Evolutionary conservation across 2,888 invertebrate species (phyloP), one percentile per base, ranked within the genome.

Genomic region (Chorisops tibialis): DNA sequence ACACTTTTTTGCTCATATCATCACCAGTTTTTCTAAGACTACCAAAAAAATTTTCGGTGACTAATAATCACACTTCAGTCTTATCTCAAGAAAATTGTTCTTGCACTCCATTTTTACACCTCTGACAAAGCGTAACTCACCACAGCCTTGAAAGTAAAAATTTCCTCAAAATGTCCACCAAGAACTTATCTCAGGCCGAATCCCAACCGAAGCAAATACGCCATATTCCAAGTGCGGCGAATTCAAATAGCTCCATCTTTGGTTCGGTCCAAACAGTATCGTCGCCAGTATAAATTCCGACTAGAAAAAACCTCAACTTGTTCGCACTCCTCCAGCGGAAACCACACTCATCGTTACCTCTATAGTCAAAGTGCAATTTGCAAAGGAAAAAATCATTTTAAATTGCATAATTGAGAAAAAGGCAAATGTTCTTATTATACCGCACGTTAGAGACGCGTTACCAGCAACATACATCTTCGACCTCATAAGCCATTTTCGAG

Each of bases 391-490:
- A 49, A 38, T 48, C 64, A 47, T 56, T 62, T 62, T 54, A 62
- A 64, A 65, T 65, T 63, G 59, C 61, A 65, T 65, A 65, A 65
- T 65, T 65, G 65, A 61, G 65, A 65, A 65, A 59, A 63, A 65
- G 59, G 65, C 65, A 61, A 65, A 63, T 65, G 61, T 65, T 65
- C 59, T 63, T 50, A 63, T 63, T 65, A 62, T 54, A 59, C n/a
- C 64, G 62, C 51, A 60, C 50, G 56, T 56, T 43, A 45, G 43
- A 56, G 39, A 45, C 43, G n/a, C n/a, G 41, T 5, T 24, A 45
- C 24, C 45, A 12, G n/a, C n/a, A n/a, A n/a, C 30, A 9, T 9
- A 30, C 30, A 30, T 2, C 45, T 11, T 30, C 18, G 30, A 19
- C 19, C 35, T 56, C 56, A 56, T 56, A 56, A 56, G 56, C 56